Base-by-base conservation (phyloP, 2,797 vertebrate species). In the Buphagus erythrorhynchus region DNA sequence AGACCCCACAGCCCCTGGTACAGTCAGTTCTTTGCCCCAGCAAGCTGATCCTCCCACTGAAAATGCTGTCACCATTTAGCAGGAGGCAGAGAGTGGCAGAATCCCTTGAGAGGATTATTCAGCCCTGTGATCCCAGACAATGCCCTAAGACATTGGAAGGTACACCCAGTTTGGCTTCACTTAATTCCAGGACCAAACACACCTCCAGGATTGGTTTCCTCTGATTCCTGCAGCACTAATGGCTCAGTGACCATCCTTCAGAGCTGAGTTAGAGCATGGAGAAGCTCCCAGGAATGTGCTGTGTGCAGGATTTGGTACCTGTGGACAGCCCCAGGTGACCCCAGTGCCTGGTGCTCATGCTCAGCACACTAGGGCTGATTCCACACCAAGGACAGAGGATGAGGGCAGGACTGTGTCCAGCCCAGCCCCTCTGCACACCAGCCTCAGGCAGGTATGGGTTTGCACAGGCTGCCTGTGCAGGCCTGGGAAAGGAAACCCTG, bases 401-500 rank as follows among this genome's bases (percentile, higher is more conserved):
- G 14, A 48, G 9, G 24, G 63, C 0, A 73, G 72, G 62, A 29
- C 31, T 0, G 0, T 28, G 55, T 35, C 68, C 87, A 59, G 1
- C 13, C 36, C 72, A 84, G 5, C 12, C n/a, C 58, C 24, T 19
- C 16, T 74, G 33, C 66, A 29, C 68, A 55, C 16, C 61, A 48
- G 16, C 7, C 18, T 54, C 33, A 40, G 68, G 73, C 55, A 91
- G 68, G 35, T 35, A 7, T 21, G 69, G 62, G n/a, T 51, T 49
- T 72, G 68, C 28, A 29, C 9, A 72, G 54, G 85, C 45, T n/a
- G 15, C 35, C 45, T 36, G 7, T 7, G 76, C 57, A 86, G 45
- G 33, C 35, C 71, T 82, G 80, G 62, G 40, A 67, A 65, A 92
- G 65, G 67, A 88, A 93, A 82, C n/a, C 84, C 90, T 69, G 35